Base-by-base conservation (phyloP, 2,797 vertebrate species). In the Urophycis tenuis region DNA sequence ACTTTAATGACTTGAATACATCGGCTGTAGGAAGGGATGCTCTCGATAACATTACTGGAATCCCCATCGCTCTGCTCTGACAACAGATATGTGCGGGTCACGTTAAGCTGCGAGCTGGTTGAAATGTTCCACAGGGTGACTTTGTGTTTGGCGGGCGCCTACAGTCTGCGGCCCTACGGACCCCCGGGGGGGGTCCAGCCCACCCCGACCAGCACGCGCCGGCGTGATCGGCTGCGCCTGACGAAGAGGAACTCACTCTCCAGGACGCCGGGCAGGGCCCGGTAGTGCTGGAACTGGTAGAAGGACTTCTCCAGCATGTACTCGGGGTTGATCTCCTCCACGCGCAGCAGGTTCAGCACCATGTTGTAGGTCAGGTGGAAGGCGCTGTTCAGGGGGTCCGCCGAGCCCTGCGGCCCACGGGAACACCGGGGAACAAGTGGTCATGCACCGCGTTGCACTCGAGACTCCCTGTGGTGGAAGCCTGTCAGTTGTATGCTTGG, bases 281-380 rank as follows among this genome's bases (percentile, higher is more conserved):
- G 92, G 89, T 99, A 98, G 88, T 99, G 97, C 11, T 99, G 98
- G 87, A 99, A 99, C 87, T 99, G 98, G 87, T 98, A 98, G 89
- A 99, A 94, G 6, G 97, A 99, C 78, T 99, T 99, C 89, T 99
- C 97, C 89, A 99, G 89, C 96, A 97, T 99, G 85, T 98, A 99
- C 88, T 98, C 97, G 0, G 97, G 96, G 88, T 99, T 99, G 86
- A 99, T 99, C 89, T 99, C 96, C 88, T 99, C 96, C 83, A 99
- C 97, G 3, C 95, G 94, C 80, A 99, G 92, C 84, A 99, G 91
- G 86, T 99, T 99, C 82, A 99, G 89, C 78, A 99, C 97, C 96
- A 98, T 99, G 91, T 99, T 99, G 88, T 99, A 99, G 0, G 98
- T 99, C 84, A 97, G 92, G 78, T 99, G 96, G 84, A 99, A 99